Conservation (phyloP, 2,113 vertebrate genomes). For the Vidua chalybeata region DNA sequence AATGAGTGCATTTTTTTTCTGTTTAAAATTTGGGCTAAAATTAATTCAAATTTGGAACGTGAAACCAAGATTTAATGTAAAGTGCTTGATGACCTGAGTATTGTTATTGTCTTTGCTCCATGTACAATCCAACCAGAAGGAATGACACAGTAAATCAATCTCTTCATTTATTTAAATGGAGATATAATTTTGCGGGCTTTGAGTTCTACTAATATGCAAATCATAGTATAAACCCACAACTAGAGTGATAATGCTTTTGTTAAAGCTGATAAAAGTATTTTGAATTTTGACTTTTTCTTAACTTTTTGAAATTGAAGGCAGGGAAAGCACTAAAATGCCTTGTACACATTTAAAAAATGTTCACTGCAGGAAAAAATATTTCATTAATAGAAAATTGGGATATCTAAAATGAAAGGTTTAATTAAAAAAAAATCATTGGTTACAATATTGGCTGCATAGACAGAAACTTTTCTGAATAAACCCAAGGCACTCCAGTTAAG, state of each 20-base stretch:
- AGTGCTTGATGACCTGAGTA: background rate
- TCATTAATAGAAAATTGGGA: background rate
- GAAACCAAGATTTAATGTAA: background rate
- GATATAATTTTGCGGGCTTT: background rate
- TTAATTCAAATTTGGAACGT: background rate
- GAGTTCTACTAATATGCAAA: background rate
- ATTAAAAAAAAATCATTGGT: background rate
- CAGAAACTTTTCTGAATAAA: background rate
- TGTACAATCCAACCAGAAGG: background rate
- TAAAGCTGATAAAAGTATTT: background rate
- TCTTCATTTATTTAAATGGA: background rate
- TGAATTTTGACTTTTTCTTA: background rate
- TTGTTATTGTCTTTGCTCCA: accelerated
- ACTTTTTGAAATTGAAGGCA: background rate
- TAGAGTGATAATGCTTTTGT: background rate
- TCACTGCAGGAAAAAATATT: background rate
- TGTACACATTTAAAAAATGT: background rate
- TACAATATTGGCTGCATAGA: background rate
- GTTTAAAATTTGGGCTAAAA: background rate
- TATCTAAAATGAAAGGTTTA: background rate
- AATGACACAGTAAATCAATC: accelerated
- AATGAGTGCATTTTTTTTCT: background rate
- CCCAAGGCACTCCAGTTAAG: background rate
- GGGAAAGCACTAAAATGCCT: background rate
- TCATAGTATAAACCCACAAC: background rate